Evolutionary conservation across 2,113 vertebrate species (phyloP).

Genomic region (Stigmatopora nigra): DNA sequence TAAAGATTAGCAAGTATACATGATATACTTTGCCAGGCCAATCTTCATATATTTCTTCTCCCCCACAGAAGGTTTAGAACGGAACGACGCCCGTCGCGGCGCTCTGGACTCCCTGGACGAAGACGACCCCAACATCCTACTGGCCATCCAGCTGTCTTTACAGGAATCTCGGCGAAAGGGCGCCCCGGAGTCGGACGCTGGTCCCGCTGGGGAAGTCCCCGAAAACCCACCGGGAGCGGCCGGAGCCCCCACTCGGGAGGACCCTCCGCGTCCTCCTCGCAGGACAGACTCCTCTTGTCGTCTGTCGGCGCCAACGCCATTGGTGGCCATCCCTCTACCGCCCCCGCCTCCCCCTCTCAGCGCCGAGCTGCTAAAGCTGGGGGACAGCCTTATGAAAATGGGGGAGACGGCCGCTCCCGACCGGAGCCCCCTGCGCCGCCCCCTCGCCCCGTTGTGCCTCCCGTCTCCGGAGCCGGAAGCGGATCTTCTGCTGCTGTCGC

Average conservation of each 20-base stretch:
- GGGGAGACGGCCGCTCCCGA: conserved; percentile 68
- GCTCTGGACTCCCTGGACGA: conserved; percentile 86
- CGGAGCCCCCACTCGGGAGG: conserved; percentile 37
- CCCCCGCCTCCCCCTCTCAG: conserved; percentile 77
- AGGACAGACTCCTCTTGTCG: conserved; percentile 75
- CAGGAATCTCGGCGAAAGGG: conserved; percentile 86
- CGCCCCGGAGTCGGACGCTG: conserved; percentile 42
- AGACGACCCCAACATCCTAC: conserved; percentile 94
- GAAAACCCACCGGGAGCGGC: conserved; percentile 38
- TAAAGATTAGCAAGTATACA: too few species aligned
- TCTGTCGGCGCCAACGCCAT: conserved; percentile 64
- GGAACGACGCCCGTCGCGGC: conserved; percentile 74
- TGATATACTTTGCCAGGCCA: too few species aligned
- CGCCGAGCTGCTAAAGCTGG: conserved; percentile 84
- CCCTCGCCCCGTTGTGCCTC: conserved; percentile 61
- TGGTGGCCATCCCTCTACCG: conserved; percentile 44
- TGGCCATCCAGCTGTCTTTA: conserved; percentile 95
- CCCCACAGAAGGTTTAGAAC: conserved; percentile 69
- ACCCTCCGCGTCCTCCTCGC: conserved; percentile 59
- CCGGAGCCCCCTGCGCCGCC: conserved; percentile 26
- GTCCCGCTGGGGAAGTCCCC: conserved; percentile 41
- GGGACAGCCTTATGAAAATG: conserved; percentile 82
- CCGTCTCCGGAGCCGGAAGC: conserved; percentile 55
- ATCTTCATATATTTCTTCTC: conserved; percentile 4
- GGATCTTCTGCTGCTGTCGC: conserved; percentile 57